Conservation (phyloP, 2,113 vertebrate genomes). For the Brachyhypopomus occidentalis region DNA sequence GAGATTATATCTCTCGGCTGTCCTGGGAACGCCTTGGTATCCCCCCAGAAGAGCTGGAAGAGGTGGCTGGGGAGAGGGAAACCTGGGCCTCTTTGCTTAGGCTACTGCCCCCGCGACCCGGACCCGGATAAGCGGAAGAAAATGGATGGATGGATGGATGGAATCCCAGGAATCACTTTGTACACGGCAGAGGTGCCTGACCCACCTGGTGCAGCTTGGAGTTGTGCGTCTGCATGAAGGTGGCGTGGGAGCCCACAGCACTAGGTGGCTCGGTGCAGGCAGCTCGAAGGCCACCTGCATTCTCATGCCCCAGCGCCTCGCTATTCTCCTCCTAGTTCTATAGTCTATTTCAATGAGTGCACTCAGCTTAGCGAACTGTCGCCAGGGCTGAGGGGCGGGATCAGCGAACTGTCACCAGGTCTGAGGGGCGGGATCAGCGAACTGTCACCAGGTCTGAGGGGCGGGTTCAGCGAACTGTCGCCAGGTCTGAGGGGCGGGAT, state of each 20-base stretch:
- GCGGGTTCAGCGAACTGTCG: constrained; percentile 2
- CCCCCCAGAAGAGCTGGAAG: no score
- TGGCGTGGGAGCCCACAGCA: background rate
- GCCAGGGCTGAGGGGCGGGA: no score
- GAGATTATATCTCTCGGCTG: no score
- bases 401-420: background rate
- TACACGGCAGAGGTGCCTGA: constrained; percentile 19
- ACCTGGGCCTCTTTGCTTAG: no score
- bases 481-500: background rate
- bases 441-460: no score
- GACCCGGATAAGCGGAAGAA: no score
- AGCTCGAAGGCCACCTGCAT: constrained; percentile 34
- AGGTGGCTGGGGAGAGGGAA: no score
- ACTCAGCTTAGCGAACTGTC: constrained; percentile 31
- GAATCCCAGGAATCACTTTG: constrained; percentile 40
- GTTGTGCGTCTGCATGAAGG: no score
- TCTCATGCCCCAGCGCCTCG: constrained; percentile 31
- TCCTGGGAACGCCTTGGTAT: no score
- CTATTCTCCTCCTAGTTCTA: constrained; percentile 45
- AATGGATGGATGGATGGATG: no score
- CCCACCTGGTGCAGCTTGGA: no score
- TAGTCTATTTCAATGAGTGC: constrained; percentile 29
- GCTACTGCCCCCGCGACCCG: no score
- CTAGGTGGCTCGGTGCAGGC: background rate
- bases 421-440: constrained; percentile 2